phyloP scores from a whole-genome alignment of 2,797 vertebrate species.

The Apodemus agrarius region DNA sequence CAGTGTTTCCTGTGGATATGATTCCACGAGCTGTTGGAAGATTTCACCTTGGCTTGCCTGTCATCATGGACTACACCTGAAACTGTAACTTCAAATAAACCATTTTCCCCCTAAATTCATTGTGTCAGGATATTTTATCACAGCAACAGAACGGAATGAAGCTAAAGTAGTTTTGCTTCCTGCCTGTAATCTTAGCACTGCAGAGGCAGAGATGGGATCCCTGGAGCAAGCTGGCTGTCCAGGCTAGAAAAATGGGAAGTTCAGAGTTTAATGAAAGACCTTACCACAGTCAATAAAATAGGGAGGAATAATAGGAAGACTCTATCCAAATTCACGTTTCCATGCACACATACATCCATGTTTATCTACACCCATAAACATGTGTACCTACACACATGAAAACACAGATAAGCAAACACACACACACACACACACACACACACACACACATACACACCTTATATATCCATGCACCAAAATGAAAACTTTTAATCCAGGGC shows the following conservation, averaged over 20 bases:
- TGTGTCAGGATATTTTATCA: background rate
- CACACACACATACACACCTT: too few species aligned
- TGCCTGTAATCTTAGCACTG: too few species aligned
- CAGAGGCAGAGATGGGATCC: background rate
- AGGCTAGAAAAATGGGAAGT: background rate
- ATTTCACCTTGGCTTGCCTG: background rate
- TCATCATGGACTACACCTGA: background rate
- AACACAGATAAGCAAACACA: background rate
- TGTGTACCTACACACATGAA: background rate
- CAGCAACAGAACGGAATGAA: background rate
- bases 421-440: background rate
- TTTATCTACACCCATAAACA: background rate
- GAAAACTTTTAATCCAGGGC: background rate
- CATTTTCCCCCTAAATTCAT: background rate
- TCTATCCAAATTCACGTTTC: background rate
- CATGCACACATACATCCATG: too few species aligned
- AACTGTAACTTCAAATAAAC: background rate
- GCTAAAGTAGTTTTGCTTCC: background rate
- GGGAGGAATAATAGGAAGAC: background rate
- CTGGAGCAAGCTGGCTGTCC: background rate
- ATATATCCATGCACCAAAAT: background rate
- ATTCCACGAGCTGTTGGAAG: background rate
- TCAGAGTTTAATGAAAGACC: background rate
- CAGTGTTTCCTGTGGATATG: background rate
- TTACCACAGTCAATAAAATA: background rate